phyloP scores from a whole-genome alignment of 2,113 vertebrate species.

The Aegotheles bennettii region DNA sequence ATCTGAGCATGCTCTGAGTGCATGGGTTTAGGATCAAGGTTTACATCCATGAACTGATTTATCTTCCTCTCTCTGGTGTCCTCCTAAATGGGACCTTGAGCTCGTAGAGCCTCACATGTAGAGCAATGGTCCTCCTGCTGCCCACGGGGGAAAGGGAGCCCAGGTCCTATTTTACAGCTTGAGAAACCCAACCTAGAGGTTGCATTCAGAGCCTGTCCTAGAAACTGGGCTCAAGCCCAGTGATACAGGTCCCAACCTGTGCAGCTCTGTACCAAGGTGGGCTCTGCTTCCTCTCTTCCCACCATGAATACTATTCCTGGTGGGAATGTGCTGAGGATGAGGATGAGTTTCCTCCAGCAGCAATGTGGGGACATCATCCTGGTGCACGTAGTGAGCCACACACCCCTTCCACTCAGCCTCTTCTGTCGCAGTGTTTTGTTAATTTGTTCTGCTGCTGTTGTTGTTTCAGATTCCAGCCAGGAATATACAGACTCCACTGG shows the following conservation, averaged over 20 bases:
- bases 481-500: constrained; percentile 99
- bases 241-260: background rate
- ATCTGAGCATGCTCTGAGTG: accelerated
- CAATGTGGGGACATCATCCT: background rate
- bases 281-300: background rate
- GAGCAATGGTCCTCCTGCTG: background rate
- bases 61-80: background rate
- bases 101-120: background rate
- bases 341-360: background rate
- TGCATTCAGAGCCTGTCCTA: background rate
- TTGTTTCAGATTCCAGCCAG: constrained; percentile 91
- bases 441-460: constrained; percentile 25
- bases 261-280: background rate
- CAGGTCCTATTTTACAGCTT: background rate
- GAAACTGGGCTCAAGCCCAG: background rate
- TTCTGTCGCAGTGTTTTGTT: background rate
- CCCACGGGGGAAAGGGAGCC: background rate
- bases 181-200: background rate
- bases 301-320: accelerated
- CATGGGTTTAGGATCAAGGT: background rate
- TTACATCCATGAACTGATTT: background rate
- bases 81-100: background rate
- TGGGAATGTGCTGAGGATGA: background rate
- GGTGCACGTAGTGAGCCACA: accelerated
- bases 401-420: background rate